These are phyloP conservation scores for Drosophila formosana DNA, from an alignment of 2,888 invertebrate species.

Conservation along the genomic window DNA sequence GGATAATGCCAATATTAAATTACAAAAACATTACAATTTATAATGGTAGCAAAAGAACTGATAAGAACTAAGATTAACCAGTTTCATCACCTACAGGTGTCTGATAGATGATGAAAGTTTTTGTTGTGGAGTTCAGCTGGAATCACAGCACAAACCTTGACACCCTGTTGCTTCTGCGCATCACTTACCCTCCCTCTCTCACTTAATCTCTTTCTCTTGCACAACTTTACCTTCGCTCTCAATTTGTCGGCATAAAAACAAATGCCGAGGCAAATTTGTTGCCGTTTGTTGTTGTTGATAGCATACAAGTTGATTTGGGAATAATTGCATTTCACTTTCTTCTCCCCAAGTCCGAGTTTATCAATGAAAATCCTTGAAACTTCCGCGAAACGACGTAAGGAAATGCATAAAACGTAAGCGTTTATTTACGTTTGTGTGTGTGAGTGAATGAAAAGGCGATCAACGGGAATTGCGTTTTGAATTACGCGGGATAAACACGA, in stretches of 20 bases:
- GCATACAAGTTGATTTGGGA: slow-evolving; percentile 10
- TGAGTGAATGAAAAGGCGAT: slow-evolving; percentile 5
- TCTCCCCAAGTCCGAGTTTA: slow-evolving; percentile 15
- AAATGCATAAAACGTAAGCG: background rate
- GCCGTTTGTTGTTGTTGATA: slow-evolving; percentile 31
- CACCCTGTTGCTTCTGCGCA: slow-evolving; percentile 65
- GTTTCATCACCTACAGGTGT: background rate
- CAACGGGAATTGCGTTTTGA: background rate
- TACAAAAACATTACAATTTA: background rate
- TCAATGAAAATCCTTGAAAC: slow-evolving; percentile 12
- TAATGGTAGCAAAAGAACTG: background rate
- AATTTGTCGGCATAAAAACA: slow-evolving; percentile 48
- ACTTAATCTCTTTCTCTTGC: background rate
- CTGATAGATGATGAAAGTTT: background rate
- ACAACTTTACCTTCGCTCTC: slow-evolving; percentile 27
- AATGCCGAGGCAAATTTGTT: slow-evolving; percentile 34
- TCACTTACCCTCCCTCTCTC: slow-evolving; percentile 25
- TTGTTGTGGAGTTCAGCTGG: slow-evolving; percentile 1
- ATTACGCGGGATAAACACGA: background rate
- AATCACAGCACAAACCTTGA: slow-evolving; percentile 21
- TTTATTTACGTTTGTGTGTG: background rate
- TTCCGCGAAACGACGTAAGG: background rate
- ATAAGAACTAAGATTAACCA: background rate
- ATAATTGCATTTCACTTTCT: slow-evolving; percentile 48
- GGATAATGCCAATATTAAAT: background rate